phyloP scores from a whole-genome alignment of 2,797 vertebrate species.

The Phrynocephalus forsythii region DNA sequence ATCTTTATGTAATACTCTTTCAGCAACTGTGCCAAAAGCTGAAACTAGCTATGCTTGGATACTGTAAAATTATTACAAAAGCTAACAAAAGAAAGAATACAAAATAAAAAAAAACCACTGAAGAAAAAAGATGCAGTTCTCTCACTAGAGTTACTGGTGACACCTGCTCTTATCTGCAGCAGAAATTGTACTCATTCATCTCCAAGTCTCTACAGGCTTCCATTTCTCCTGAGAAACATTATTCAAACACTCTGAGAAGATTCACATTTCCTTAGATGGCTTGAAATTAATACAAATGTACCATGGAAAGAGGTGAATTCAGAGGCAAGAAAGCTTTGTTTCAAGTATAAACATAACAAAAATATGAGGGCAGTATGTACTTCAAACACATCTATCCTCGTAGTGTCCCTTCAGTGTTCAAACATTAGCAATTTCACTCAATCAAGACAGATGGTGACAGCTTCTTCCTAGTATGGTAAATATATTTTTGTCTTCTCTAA shows the following conservation, averaged over 20 bases:
- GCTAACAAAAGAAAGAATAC: too few species aligned
- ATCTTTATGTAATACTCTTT: background rate
- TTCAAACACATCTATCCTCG: background rate
- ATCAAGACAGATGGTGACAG: background rate
- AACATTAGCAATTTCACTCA: background rate
- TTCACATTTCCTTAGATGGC: background rate
- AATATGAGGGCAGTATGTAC: background rate
- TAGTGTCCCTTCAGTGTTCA: background rate
- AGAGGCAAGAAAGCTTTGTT: background rate
- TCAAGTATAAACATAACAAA: background rate
- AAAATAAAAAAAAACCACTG: background rate
- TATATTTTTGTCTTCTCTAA: background rate
- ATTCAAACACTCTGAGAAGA: background rate
- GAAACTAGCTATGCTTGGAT: background rate
- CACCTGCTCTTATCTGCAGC: background rate
- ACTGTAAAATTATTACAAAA: background rate
- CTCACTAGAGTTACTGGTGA: background rate
- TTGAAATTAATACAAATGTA: background rate
- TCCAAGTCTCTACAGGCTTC: background rate
- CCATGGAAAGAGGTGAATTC: background rate
- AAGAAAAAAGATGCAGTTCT: background rate
- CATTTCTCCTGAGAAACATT: background rate
- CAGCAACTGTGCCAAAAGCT: too few species aligned
- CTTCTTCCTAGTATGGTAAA: background rate
- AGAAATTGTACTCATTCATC: background rate